These are phyloP conservation scores for Agrotis exclamationis DNA, from an alignment of 2,888 invertebrate genomes.

Conservation along the genomic window DNA sequence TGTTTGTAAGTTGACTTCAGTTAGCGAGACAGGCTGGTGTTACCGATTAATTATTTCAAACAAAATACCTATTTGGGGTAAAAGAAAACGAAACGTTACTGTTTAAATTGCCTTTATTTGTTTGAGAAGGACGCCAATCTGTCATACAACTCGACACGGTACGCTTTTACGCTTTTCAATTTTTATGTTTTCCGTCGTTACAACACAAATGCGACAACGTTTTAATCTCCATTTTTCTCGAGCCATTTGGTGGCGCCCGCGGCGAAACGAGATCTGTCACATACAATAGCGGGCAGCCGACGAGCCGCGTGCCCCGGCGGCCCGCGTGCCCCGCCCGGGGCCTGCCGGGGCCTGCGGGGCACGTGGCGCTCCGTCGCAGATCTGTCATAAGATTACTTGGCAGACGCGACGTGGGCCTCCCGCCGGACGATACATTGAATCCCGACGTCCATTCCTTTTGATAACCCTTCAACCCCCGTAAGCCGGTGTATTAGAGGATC, in stretches of 20 bases:
- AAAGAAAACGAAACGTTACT: too few relatives aligned
- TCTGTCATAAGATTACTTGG: conserved; percentile 57
- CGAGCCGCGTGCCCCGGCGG: conserved; percentile 18
- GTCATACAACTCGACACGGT: conserved; percentile 23
- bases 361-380: conserved; percentile 38
- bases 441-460: conserved; percentile 54
- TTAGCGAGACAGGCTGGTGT: background rate
- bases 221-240: conserved; percentile 60
- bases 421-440: conserved; percentile 58
- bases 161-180: conserved; percentile 41
- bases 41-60: background rate
- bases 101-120: conserved; percentile 20
- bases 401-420: conserved; percentile 25
- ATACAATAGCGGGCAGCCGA: conserved; percentile 42
- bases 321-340: background rate
- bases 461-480: conserved; percentile 56
- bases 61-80: too few relatives aligned
- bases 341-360: background rate
- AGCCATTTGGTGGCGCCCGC: conserved; percentile 50
- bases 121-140: conserved; percentile 10
- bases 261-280: conserved; percentile 60
- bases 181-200: conserved; percentile 27
- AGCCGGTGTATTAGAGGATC: conserved; percentile 46
- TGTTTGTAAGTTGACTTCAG: conserved; percentile 28
- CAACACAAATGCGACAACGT: conserved; percentile 44